Evolutionary conservation across 2,113 vertebrate species (phyloP), one percentile per base, ranked within the genome.

Genomic region (Takifugu bimaculatus): DNA sequence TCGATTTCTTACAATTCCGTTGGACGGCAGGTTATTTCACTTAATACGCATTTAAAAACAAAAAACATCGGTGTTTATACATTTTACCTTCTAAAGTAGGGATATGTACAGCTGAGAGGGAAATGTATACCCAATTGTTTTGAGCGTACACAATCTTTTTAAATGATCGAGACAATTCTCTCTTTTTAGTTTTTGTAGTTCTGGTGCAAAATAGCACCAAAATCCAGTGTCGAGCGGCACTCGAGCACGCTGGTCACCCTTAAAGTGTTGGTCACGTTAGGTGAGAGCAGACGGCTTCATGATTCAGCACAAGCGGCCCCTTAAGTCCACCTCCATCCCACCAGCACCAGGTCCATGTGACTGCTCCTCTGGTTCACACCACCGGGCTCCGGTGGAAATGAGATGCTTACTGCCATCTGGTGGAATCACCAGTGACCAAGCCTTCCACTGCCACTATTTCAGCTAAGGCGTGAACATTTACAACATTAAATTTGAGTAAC

Each of bases 331-430:
- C 72, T 65, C 74, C 76, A 62, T 64, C 72, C 75, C 73, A 63
- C 75, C 73, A 60, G 68, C 74, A 71, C 74, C 69, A 57, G 77
- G 80, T 86, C 74, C 85, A 91, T 86, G 87, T 89, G 87, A 90
- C 87, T 83, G 75, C 63, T 50, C 77, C 75, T 68, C 70, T 73
- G 67, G 63, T 65, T 64, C 72, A 65, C 26, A 72, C 28, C 57
- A 70, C 5, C n/a, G n/a, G 10, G n/a, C n/a, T 39, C 60, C 26
- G 43, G 56, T 15, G 57, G 48, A 70, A 74, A 59, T 63, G 79
- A 75, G 74, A 64, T 78, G 51, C 60, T 65, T 84, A 85, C 78
- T 82, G 85, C 86, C 89, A 88, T 77, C 88, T 85, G 44, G 84
- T 89, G 89, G 88, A 55, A 50, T 28, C 25, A 54, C 1, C n/a